Base-by-base conservation (phyloP, 1,140 invertebrate genomes). In the Cotesia vestalis region DNA sequence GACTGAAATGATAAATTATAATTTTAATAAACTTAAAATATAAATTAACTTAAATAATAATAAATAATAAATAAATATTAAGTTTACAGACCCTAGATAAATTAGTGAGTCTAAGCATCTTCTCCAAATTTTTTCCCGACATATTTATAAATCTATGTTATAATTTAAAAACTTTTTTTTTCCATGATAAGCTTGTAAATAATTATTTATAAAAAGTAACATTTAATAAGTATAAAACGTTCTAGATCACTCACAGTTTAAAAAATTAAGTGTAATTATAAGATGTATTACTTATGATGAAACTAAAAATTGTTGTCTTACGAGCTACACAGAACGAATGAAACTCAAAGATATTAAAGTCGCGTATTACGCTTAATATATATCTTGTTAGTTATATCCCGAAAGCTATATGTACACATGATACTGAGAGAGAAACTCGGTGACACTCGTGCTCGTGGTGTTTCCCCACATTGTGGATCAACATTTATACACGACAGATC, bases 81-180 rank as follows among this genome's bases (percentile, higher is more conserved):
- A 61, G 1, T 27, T 12, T 36, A 84, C 82, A 52, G 73, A 84
- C 83, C 82, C 79, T 79, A 11, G 78, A 78, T n/a, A 82, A 52
- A 6, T 74, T 75, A n/a, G 81, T 76, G 66, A 84, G 77, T 40
- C 82, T 79, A 57, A 84, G 77, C 79, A 85, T 83, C 61, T 82
- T 85, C 69, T 83, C 82, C 72, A 83, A 66, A 73, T 81, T 84
- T 27, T 77, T 74, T 9, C 76, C 60, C 0, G 78, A 78, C 72
- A 74, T 78, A 52, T 1, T 69, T 34, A 3, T 17, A 68, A 62
- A 59, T 5, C 53, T 14, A 34, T 35, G 11, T 20, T 52, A 36
- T 6, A n/a, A 40, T 12, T 60, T 17, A 8, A 20, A 40, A 40
- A 20, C 11, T 64, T n/a, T 64, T 62, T 62, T 34, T 6, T 6